These are phyloP conservation scores for Cotesia vestalis DNA, from an alignment of 1,140 invertebrate genomes.

Conservation along the genomic window DNA sequence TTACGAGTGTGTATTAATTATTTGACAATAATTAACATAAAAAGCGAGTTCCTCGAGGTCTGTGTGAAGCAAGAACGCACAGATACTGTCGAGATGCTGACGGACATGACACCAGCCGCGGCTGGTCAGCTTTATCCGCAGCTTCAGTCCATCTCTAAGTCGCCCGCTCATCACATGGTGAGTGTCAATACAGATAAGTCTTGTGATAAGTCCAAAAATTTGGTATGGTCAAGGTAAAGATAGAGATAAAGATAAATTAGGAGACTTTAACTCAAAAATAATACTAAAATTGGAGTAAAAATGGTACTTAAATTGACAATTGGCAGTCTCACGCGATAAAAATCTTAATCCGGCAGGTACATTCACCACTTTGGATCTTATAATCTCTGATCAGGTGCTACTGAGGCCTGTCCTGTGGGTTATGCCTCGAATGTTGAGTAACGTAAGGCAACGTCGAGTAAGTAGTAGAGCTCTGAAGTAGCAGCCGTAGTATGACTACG, in stretches of 20 bases:
- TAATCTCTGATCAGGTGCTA: conserved; percentile 51
- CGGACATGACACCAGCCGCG: conserved; percentile 65
- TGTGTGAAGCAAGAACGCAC: conserved; percentile 26
- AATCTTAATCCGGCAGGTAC: conserved; percentile 53
- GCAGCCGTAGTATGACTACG: too few species aligned
- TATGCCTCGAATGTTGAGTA: conserved; percentile 24
- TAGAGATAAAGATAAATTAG: neutral
- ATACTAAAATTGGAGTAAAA: neutral
- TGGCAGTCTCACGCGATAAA: conserved; percentile 38
- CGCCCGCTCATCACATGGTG: conserved; percentile 65
- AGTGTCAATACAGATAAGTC: conserved; percentile 44
- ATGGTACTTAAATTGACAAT: neutral
- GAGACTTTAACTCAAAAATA: neutral
- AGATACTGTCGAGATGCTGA: conserved; percentile 56
- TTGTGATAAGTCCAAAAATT: neutral
- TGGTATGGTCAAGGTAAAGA: neutral
- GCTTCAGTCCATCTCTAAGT: conserved; percentile 63
- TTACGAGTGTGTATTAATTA: conserved; percentile 23
- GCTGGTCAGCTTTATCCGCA: conserved; percentile 65
- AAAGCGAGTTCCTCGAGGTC: too few species aligned
- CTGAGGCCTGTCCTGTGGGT: conserved; percentile 39
- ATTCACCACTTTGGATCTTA: conserved; percentile 30
- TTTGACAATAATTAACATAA: conserved; percentile 14
- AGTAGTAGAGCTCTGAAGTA: too few species aligned
- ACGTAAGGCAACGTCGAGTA: too few species aligned